Percentiles rank a stretch among this genome's conserved stretches.
These are phyloP conservation scores for Etia nguti DNA, from an alignment of 2,113 vertebrate genomes.

Conservation along the genomic window DNA sequence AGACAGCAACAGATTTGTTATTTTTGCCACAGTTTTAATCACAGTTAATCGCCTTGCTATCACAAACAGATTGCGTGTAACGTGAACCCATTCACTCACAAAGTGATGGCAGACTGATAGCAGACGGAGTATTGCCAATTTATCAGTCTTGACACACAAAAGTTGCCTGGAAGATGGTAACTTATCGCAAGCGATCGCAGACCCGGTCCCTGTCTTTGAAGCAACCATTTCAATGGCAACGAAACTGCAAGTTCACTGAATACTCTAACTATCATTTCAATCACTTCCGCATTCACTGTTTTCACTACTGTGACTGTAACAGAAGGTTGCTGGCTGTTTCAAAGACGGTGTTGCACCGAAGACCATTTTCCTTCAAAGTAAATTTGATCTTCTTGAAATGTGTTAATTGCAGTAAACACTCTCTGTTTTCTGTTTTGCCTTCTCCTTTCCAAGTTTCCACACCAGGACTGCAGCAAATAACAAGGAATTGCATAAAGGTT, in stretches of 20 bases:
- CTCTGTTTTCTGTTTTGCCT: not conserved
- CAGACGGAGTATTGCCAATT: not conserved
- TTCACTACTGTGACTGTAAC: not conserved
- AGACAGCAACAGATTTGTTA: not conserved
- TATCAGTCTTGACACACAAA: not conserved
- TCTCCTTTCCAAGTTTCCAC: not conserved
- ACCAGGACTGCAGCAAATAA: not conserved
- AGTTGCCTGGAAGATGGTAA: not conserved
- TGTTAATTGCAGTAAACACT: not conserved
- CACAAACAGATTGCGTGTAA: not conserved
- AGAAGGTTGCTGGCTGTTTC: not conserved
- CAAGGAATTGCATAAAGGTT: fast-evolving
- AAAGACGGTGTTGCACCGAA: not conserved
- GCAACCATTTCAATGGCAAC: not conserved
- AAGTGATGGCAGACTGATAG: not conserved
- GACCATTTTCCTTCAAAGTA: not conserved
- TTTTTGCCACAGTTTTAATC: not conserved
- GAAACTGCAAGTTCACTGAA: not conserved
- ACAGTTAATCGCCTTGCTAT: not conserved
- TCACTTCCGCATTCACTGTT: not conserved
- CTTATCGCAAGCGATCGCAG: not conserved
- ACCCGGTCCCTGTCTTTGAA: not conserved
- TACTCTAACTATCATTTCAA: not conserved
- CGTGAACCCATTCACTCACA: not conserved
- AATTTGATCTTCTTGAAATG: not conserved